phyloP scores from a whole-genome alignment of 2,797 vertebrate species.

The Coracias cyanogaster region DNA sequence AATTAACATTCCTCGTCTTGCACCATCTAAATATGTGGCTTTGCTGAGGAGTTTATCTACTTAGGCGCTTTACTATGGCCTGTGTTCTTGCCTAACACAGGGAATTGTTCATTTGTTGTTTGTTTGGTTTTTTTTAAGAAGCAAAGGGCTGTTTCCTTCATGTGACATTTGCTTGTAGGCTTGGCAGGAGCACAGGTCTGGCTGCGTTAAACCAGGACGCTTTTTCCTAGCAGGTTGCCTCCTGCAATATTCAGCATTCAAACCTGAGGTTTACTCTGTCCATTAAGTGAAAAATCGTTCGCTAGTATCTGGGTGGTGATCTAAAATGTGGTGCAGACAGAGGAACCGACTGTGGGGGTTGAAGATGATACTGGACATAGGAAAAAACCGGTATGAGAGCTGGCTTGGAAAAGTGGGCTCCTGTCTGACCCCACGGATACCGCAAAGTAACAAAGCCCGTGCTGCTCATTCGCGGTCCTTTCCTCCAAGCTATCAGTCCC shows the following conservation, averaged over 20 bases:
- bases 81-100: not conserved
- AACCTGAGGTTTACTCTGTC: not conserved
- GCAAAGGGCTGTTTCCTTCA: not conserved
- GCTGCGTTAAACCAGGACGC: no score
- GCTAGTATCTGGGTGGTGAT: not conserved
- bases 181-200: not conserved
- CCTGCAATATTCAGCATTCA: not conserved
- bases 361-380: not conserved
- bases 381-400: not conserved
- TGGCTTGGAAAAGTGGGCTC: not conserved
- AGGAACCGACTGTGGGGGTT: not conserved
- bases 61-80: not conserved
- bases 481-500: not conserved
- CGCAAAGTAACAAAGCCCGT: accelerated
- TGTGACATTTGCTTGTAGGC: not conserved
- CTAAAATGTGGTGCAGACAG: not conserved
- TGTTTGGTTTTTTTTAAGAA: not conserved
- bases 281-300: not conserved
- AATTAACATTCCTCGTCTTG: not conserved
- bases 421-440: not conserved
- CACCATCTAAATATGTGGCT: not conserved
- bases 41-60: not conserved
- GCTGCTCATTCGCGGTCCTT: not conserved
- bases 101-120: not conserved
- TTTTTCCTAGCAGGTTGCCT: not conserved